These are phyloP conservation scores for Xenops minutus DNA, from an alignment of 2,797 vertebrate genomes.

Conservation along the genomic window DNA sequence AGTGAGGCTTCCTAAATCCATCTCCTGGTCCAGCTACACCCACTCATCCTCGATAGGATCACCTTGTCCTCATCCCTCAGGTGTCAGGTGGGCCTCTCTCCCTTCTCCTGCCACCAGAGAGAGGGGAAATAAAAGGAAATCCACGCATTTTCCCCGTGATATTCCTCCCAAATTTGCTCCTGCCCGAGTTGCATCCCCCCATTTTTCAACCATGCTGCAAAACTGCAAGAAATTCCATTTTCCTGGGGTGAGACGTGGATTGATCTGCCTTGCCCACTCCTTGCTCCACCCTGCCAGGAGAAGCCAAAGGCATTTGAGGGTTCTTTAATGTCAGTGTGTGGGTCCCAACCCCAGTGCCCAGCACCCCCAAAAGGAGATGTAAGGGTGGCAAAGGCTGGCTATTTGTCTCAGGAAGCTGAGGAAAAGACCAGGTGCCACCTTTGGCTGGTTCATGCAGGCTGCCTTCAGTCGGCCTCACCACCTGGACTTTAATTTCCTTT, in stretches of 20 bases:
- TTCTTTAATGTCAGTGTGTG: not conserved
- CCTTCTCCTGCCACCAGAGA: not conserved
- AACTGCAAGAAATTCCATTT: not conserved
- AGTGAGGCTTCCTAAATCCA: not conserved
- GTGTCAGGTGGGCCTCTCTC: not conserved
- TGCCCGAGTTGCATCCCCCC: not conserved
- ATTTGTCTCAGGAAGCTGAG: not conserved
- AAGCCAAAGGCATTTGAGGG: not conserved
- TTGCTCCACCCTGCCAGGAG: not conserved
- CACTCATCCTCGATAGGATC: not conserved
- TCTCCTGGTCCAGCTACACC: not conserved
- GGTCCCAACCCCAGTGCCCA: too few relatives aligned
- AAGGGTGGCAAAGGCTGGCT: not conserved
- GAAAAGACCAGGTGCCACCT: not conserved
- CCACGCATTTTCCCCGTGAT: not conserved
- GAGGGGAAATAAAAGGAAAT: not conserved
- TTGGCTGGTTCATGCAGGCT: not conserved
- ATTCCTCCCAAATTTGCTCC: not conserved
- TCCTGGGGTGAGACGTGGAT: not conserved
- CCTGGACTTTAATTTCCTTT: too few relatives aligned
- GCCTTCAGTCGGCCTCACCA: not conserved
- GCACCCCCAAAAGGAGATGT: not conserved
- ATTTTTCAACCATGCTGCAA: not conserved
- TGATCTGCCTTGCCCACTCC: not conserved
- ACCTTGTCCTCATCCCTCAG: not conserved